These are phyloP conservation scores for Poliocrania exsul DNA, from an alignment of 2,797 vertebrate genomes.

Conservation along the genomic window DNA sequence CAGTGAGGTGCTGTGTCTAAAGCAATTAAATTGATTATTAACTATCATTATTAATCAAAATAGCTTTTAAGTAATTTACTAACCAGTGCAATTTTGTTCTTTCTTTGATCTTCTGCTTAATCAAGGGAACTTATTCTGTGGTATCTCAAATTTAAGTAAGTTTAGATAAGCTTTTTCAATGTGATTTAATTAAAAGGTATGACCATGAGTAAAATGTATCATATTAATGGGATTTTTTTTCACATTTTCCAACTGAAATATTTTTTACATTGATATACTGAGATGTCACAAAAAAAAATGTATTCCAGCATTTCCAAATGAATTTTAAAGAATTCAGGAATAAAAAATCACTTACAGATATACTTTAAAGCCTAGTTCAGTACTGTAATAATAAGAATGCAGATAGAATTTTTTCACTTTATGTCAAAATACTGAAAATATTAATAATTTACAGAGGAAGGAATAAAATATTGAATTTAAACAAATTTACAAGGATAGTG, in stretches of 20 bases:
- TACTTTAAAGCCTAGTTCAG: neutral
- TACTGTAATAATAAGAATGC: neutral
- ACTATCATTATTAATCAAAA: slow-evolving; percentile 2
- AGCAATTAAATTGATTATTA: neutral
- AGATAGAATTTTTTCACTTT: neutral
- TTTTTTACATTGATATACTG: neutral
- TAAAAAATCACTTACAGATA: neutral
- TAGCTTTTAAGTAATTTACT: slow-evolving; percentile 10
- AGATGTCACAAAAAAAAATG: neutral
- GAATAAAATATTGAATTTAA: neutral
- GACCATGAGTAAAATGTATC: neutral
- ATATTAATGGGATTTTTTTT: neutral
- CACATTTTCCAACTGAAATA: neutral
- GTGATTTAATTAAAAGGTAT: slow-evolving; percentile 35
- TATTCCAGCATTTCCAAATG: neutral
- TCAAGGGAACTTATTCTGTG: neutral
- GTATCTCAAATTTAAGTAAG: neutral
- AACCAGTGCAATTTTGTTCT: neutral
- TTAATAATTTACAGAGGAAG: neutral
- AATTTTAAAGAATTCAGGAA: neutral
- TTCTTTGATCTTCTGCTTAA: slow-evolving; percentile 27
- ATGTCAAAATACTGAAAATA: neutral
- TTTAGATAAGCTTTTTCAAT: neutral
- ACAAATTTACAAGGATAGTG: neutral
- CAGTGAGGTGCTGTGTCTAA: neutral